These are phyloP conservation scores for Drosophila pectinifera DNA, from an alignment of 1,140 invertebrate species.

Conservation along the genomic window DNA sequence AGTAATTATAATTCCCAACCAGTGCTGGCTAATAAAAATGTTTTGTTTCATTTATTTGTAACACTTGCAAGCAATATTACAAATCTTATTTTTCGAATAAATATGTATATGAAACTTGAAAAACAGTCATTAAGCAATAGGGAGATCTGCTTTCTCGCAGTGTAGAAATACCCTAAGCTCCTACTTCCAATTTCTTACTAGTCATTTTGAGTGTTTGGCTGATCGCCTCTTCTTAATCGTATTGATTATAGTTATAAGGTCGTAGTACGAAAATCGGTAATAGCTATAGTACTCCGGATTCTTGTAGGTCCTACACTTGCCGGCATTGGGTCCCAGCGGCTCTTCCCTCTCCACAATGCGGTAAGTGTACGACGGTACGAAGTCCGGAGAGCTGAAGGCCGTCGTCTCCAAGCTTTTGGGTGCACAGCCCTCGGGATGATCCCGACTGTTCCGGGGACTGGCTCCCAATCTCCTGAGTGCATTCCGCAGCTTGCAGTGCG, in stretches of 20 bases:
- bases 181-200: background rate
- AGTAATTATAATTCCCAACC: background rate
- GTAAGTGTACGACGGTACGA: constrained; percentile 3
- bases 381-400: constrained; percentile 26
- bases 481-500: too few relatives aligned
- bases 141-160: background rate
- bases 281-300: constrained; percentile 63
- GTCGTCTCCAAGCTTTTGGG: constrained; percentile 7
- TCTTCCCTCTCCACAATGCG: constrained; percentile 19
- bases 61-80: background rate
- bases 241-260: constrained; percentile 14
- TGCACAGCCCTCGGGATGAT: constrained; percentile 5
- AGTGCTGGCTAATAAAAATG: background rate
- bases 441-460: background rate
- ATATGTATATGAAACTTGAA: too few relatives aligned
- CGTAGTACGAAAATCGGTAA: constrained; percentile 57
- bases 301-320: constrained; percentile 53
- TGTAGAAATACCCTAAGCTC: background rate
- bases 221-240: constrained; percentile 5
- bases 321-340: constrained; percentile 48
- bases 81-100: background rate
- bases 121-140: background rate
- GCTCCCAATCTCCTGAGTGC: constrained; percentile 6
- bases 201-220: constrained; percentile 6
- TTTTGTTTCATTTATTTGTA: too few relatives aligned